Base-by-base conservation (phyloP, 2,113 vertebrate species). In the Hemiprocne comata region DNA sequence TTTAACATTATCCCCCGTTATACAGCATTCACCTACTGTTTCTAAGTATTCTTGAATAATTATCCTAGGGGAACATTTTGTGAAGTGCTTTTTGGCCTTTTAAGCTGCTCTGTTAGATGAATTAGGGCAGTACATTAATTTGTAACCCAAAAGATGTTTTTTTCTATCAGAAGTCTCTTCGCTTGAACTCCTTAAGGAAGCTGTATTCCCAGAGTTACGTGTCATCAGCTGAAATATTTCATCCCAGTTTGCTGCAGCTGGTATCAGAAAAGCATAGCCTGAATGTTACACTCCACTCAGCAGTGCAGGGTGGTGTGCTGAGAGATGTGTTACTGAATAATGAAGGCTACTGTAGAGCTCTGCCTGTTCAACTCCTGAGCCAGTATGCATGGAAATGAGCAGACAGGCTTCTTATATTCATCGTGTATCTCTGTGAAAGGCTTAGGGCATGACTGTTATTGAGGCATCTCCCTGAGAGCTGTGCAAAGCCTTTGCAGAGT, bases 61-160 rank as follows among this genome's bases (percentile, higher is more conserved):
- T 94, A 70, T 94, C 48, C 8, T 29, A 89, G 79, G 57, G 61
- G 89, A 93, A 67, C 6, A 79, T 42, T 91, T 85, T 71, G 51
- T 53, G 44, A 86, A 92, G 71, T 85, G 44, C 18, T 80, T 96
- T 96, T 89, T 83, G 67, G 50, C 46, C 80, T 70, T 93, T 81
- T 21, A 64, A 90, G 71, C 24, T 86, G 24, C 48, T 75, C 1
- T 10, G 65, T 55, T 80, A 85, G 69, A 55, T 76, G 11, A 55
- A 58, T 58, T 87, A 83, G 90, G 61, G 33, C 48, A 60, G 88
- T 64, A 4, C 17, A 46, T 92, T 89, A 2, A 74, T 62, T 78
- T 95, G 92, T 87, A 74, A 86, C 23, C 17, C 77, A 82, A 93
- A 94, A 57, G 2, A 73, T 50, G 81, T 57, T 48, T 48, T 48